Conservation (phyloP, 2,888 invertebrate species). For the Cheilosia vernalis region DNA sequence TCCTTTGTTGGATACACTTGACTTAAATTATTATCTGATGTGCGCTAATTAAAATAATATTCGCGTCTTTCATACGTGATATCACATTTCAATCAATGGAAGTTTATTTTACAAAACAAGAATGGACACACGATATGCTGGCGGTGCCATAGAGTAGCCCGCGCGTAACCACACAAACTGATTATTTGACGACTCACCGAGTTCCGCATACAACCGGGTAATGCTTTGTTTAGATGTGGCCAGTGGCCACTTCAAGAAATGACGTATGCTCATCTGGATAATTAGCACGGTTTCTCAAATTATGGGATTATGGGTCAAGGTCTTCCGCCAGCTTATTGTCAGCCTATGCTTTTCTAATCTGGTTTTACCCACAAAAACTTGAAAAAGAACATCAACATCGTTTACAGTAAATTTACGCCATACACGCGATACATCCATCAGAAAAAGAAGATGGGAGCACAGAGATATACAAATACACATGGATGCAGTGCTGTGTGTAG, state of each 20-base stretch:
- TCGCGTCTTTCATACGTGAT: conserved; percentile 53
- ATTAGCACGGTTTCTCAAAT: conserved; percentile 47
- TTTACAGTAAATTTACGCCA: conserved; percentile 16
- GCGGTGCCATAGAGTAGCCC: conserved; percentile 1
- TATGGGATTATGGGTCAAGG: conserved; percentile 58
- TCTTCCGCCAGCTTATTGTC: conserved; percentile 1
- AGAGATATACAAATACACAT: not conserved
- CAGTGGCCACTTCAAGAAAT: conserved; percentile 42
- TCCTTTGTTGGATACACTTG: conserved; percentile 29
- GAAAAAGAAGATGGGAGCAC: conserved; percentile 12
- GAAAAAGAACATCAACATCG: conserved; percentile 11
- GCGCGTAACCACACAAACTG: conserved; percentile 10
- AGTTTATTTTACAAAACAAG: conserved; percentile 39
- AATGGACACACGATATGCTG: conserved; percentile 24
- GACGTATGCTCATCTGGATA: conserved; percentile 19
- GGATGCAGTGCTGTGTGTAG: not conserved
- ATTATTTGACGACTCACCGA: conserved; percentile 23
- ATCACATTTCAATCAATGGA: conserved; percentile 61
- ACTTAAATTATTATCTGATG: conserved; percentile 28
- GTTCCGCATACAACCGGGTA: conserved; percentile 35
- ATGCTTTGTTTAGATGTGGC: conserved; percentile 16
- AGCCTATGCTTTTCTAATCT: conserved; percentile 7
- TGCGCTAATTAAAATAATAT: conserved; percentile 43
- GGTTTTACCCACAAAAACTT: conserved; percentile 10
- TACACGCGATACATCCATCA: conserved; percentile 44